Percentiles rank a stretch among this genome's conserved stretches.
phyloP scores from a whole-genome alignment of 1,140 invertebrate species.

The Trichonephila clavata region DNA sequence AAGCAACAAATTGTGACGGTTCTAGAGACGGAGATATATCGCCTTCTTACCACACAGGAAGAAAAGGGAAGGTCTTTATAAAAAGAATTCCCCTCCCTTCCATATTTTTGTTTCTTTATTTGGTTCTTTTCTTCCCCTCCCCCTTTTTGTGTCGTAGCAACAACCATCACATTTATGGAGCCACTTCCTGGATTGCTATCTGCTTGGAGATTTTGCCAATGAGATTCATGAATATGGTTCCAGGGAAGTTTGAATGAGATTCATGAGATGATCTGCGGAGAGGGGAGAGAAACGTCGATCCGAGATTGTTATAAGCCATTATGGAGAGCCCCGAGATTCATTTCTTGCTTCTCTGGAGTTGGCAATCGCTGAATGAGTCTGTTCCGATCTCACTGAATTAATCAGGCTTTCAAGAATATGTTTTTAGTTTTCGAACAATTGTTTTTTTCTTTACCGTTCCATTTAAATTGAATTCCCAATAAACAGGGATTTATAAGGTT shows the following conservation, averaged over 20 bases:
- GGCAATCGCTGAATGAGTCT: not conserved
- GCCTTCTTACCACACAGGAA: conserved; percentile 47
- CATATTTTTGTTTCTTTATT: not conserved
- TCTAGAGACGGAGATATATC: conserved; percentile 49
- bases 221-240: conserved; percentile 47
- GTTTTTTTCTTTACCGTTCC: no score
- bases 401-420: not conserved
- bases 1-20: conserved; percentile 70
- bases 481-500: no score
- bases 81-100: not conserved
- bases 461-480: no score
- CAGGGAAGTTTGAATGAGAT: not conserved
- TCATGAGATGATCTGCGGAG: not conserved
- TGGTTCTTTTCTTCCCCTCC: not conserved
- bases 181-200: conserved; percentile 29
- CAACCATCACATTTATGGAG: conserved; percentile 42
- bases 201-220: not conserved
- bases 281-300: not conserved
- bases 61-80: not conserved
- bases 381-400: not conserved
- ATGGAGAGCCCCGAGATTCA: not conserved
- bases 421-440: no score
- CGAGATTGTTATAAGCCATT: not conserved
- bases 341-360: conserved; percentile 10
- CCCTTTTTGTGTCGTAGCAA: conserved; percentile 31